Evolutionary conservation across 1,140 invertebrate species (phyloP).

Genomic region (Cydia pomonella): DNA sequence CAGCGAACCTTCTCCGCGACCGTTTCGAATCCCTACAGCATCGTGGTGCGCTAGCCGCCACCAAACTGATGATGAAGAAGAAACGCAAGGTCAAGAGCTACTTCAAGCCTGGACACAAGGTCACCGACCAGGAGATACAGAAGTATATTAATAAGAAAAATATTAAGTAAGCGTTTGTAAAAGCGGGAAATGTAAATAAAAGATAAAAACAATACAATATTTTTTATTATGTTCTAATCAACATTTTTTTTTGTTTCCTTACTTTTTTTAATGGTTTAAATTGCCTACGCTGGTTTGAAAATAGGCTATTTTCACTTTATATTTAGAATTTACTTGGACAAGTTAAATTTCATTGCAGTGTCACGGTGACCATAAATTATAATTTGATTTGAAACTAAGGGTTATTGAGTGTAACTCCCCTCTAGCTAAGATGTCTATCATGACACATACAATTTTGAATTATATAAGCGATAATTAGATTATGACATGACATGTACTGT

Average conservation of each 20-base stretch:
- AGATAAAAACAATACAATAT: background rate
- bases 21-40: constrained; percentile 67
- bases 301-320: too few relatives aligned
- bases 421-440: too few relatives aligned
- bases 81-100: constrained; percentile 67
- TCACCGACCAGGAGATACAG: constrained; percentile 65
- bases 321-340: too few relatives aligned
- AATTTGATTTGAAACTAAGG: too few relatives aligned
- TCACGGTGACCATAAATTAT: too few relatives aligned
- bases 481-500: too few relatives aligned
- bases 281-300: too few relatives aligned
- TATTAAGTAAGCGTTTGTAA: constrained; percentile 1
- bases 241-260: background rate
- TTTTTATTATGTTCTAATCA: background rate
- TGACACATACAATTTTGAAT: too few relatives aligned
- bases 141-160: constrained; percentile 44
- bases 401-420: too few relatives aligned
- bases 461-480: too few relatives aligned
- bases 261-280: background rate
- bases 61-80: constrained; percentile 77
- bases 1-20: constrained; percentile 68
- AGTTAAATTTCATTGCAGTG: too few relatives aligned
- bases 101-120: constrained; percentile 73
- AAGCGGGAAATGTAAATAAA: constrained; percentile 36
- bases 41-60: constrained; percentile 65